phyloP scores from a whole-genome alignment of 2,797 vertebrate genomes.

The Sebastolobus altivelis region DNA sequence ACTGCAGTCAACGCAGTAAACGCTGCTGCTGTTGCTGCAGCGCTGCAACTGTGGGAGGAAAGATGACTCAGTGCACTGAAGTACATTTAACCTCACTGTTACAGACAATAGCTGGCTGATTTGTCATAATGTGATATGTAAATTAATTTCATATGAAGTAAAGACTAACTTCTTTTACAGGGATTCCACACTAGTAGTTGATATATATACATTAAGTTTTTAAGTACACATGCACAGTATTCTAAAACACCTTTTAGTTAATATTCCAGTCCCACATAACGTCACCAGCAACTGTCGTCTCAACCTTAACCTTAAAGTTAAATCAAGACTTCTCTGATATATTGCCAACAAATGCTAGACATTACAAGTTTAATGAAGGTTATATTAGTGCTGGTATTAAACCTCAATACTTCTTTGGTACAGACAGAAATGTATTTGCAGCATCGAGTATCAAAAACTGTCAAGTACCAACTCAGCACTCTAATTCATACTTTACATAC shows the following conservation, averaged over 20 bases:
- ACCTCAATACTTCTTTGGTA: no score
- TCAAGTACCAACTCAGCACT: background rate
- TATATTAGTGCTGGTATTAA: background rate
- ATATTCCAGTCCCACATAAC: background rate
- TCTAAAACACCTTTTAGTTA: background rate
- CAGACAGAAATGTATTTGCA: background rate
- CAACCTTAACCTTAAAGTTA: background rate
- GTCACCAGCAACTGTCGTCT: background rate
- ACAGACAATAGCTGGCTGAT: background rate
- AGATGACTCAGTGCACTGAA: conserved; percentile 11
- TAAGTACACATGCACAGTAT: background rate
- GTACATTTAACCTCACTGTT: background rate
- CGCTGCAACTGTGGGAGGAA: background rate
- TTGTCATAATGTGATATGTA: background rate
- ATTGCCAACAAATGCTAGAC: background rate
- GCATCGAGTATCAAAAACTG: background rate
- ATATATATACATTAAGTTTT: background rate
- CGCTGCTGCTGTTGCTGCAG: conserved; percentile 34
- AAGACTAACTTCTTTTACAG: background rate
- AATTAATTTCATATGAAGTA: background rate
- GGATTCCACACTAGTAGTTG: background rate
- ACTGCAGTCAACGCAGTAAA: conserved; percentile 39
- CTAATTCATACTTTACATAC: background rate
- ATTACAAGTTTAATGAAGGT: background rate
- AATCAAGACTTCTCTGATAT: background rate